Base-by-base conservation (phyloP, 2,113 vertebrate genomes). In the Chlorocebus sabaeus region DNA sequence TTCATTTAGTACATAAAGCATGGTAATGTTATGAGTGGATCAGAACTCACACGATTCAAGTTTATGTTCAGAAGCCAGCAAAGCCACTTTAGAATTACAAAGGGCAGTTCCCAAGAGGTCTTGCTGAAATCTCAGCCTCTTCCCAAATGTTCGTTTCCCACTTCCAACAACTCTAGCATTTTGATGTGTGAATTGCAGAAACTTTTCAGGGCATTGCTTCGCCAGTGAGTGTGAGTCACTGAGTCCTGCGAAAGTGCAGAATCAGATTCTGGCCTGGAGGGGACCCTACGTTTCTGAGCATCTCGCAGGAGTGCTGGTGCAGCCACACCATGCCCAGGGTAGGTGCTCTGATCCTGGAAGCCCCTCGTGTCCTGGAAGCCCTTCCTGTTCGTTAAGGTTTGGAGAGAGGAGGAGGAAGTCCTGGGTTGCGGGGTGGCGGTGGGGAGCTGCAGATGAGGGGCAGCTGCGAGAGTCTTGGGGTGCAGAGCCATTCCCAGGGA, bases 281-380 rank as follows among this genome's bases (percentile, higher is more conserved):
- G 50, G 25, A 14, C 3, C 18, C 32, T 32, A 76, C 0, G 0
- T 32, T n/a, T 48, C 38, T 3, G 7, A 75, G 81, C 25, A 0
- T 14, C n/a, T 38, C 18, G 2, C 43, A 11, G 20, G 40, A 18
- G 78, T 2, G 32, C 25, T 2, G 0, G 27, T 18, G 67, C 45
- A 25, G 27, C 5, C 0, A 18, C 27, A 9, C 23, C 0, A 5
- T 0, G 0, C n/a, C 40, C 22, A 0, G 13, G 23, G 2, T 3
- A 22, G 14, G 67, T 3, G 12, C 61, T 14, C 20, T 2, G 18
- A 14, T 14, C 40, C n/a, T 6, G 3, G 17, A 30, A 7, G 27
- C 50, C 2, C 72, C 22, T 43, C 12, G 8, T 23, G 57, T 59
- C 22, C 61, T 64, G 61, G 59, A 61, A 61, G 25, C 27, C 59